A percentile compares a stretch with the other conserved stretches of the same genome.
phyloP scores from a whole-genome alignment of 2,113 vertebrate species.

The Rhineura floridana region DNA sequence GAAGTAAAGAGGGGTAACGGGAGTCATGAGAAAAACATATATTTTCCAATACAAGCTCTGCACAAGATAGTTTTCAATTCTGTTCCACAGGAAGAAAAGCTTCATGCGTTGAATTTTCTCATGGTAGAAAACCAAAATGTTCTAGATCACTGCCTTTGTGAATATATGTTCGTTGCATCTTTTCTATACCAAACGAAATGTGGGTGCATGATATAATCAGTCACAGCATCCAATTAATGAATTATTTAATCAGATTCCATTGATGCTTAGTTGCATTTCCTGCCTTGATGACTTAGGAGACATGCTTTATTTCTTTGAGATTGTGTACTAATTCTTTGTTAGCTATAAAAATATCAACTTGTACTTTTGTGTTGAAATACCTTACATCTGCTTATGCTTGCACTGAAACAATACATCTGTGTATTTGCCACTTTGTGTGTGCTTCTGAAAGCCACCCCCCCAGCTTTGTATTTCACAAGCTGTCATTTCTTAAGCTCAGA shows the following conservation, averaged over 20 bases:
- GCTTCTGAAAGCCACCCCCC: background rate
- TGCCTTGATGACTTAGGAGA: background rate
- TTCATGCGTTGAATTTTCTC: too few relatives aligned
- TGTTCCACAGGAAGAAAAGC: too few relatives aligned
- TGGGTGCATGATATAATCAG: background rate
- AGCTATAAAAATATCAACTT: background rate
- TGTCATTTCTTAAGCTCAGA: background rate
- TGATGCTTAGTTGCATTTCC: background rate
- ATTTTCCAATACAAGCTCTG: background rate
- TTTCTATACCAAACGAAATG: background rate
- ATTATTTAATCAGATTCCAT: background rate
- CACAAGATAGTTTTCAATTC: background rate
- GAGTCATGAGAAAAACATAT: too few relatives aligned
- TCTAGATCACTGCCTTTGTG: background rate
- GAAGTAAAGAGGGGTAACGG: background rate
- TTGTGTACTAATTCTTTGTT: background rate
- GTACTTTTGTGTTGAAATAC: background rate
- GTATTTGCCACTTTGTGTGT: slow-evolving; percentile 3
- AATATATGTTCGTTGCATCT: background rate
- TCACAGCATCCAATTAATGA: background rate
- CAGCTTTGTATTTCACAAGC: background rate
- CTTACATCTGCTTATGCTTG: background rate
- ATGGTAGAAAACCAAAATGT: background rate
- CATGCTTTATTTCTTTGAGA: background rate
- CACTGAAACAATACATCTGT: background rate